Base-by-base conservation (phyloP, 1,140 invertebrate genomes). In the Solenopsis fugax region DNA sequence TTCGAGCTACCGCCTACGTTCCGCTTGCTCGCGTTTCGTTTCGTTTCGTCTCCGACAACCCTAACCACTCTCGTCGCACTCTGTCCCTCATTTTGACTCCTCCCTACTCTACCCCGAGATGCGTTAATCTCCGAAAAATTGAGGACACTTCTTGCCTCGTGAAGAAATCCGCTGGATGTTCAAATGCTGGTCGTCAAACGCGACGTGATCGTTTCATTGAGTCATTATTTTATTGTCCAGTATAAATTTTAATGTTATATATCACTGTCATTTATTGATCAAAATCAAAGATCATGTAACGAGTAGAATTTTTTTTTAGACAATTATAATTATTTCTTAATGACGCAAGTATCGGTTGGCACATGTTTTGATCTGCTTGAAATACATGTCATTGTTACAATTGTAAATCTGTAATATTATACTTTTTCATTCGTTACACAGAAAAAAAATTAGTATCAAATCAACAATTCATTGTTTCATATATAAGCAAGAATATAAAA, bases 1-100 rank as follows among this genome's bases (percentile, higher is more conserved):
- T 88, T 88, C 89, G 65, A 73, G 84, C 81, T 82, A 69, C 89
- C 86, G 72, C 52, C 64, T 75, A 52, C 18, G 64, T 37, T 41
- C 16, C 48, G 18, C 29, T 69, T 52, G 29, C 64, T 72, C 62
- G 37, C 48, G 45, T 41, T 50, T 21, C 54, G 52, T 73, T 67
- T 60, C 45, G 71, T 80, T 67, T 56, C 56, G 64, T 75, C 69
- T 12, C 54, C n/a, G 16, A 18, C 48, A 50, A 45, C 34, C 41
- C 10, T 24, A 29, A n/a, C 45, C 29, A 6, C 13, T 54, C 67
- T 37, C 34, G 16, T 52, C 24, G 21, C 52, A 52, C 24, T 76
- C 67, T 45, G 16, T 34, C 56, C 18, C 41, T 71, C 52, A 37
- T 71, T 81, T 54, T 24, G 9, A 24, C 45, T 85, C 73, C 48